A percentile compares a stretch with the other conserved stretches of the same genome.
Evolutionary conservation across 2,888 invertebrate genomes (phyloP).

Genomic region (Morinoia aosen): DNA sequence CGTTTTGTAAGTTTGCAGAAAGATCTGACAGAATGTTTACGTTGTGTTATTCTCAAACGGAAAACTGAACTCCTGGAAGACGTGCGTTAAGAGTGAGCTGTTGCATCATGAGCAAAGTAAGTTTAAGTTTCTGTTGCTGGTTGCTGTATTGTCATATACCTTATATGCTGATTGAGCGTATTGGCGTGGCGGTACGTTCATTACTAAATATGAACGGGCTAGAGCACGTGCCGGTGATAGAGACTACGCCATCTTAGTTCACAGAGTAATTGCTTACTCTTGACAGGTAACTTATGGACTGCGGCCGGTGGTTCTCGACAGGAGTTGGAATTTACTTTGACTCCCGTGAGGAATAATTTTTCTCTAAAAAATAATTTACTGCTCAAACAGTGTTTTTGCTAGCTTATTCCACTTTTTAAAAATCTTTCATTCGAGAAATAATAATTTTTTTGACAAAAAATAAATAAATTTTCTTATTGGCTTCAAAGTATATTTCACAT

Average conservation of each 20-base stretch:
- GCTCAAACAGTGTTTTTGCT: too few relatives aligned
- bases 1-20: not conserved
- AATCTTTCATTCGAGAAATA: too few relatives aligned
- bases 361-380: not conserved
- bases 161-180: not conserved
- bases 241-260: not conserved
- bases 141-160: not conserved
- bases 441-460: too few relatives aligned
- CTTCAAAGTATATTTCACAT: too few relatives aligned
- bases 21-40: not conserved
- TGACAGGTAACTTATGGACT: not conserved
- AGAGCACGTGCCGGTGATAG: not conserved
- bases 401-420: too few relatives aligned
- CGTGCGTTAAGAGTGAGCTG: not conserved
- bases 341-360: not conserved
- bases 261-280: not conserved
- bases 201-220: not conserved
- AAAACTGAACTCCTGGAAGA: not conserved
- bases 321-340: not conserved
- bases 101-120: not conserved
- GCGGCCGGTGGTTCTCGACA: not conserved
- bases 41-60: not conserved
- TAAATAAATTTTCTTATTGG: too few relatives aligned
- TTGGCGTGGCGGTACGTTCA: not conserved
- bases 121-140: not conserved